phyloP scores from a whole-genome alignment of 2,888 invertebrate species.

The Eupithecia dodoneata region DNA sequence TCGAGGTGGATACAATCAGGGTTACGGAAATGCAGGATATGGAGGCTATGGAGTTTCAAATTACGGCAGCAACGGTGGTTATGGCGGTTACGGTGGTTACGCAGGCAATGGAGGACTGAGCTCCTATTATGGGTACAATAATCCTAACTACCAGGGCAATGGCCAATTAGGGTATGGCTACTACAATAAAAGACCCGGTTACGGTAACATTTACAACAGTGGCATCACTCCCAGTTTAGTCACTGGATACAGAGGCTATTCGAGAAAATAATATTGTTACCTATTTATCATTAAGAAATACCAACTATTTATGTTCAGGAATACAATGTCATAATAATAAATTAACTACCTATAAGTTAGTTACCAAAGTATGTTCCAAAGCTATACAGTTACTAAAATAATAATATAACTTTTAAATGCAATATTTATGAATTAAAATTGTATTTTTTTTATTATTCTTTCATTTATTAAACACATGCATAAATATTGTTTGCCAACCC shows the following conservation, averaged over 20 bases:
- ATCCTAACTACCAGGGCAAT: constrained; percentile 79
- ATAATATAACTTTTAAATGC: constrained; percentile 3
- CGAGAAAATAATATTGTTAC: constrained; percentile 58
- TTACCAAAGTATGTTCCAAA: constrained; percentile 69
- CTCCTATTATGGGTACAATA: constrained; percentile 85
- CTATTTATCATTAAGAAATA: constrained; percentile 12
- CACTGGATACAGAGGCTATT: constrained; percentile 81
- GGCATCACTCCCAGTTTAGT: constrained; percentile 78
- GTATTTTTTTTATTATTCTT: neutral
- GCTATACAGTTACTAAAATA: constrained; percentile 48
- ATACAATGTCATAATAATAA: constrained; percentile 31
- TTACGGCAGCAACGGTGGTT: constrained; percentile 24
- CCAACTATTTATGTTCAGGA: constrained; percentile 38
- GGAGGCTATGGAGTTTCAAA: constrained; percentile 27
- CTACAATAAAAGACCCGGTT: constrained; percentile 68
- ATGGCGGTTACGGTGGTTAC: constrained; percentile 83
- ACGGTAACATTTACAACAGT: constrained; percentile 71
- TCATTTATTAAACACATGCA: neutral
- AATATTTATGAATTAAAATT: neutral
- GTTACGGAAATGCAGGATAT: constrained; percentile 33
- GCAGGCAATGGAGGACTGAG: constrained; percentile 85
- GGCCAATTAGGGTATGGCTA: constrained; percentile 86
- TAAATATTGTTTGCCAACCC: neutral
- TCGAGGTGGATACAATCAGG: constrained; percentile 43
- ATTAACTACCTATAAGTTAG: constrained; percentile 45